Evolutionary conservation across 2,888 invertebrate genomes (phyloP).

Genomic region (Napeogenes sylphis): DNA sequence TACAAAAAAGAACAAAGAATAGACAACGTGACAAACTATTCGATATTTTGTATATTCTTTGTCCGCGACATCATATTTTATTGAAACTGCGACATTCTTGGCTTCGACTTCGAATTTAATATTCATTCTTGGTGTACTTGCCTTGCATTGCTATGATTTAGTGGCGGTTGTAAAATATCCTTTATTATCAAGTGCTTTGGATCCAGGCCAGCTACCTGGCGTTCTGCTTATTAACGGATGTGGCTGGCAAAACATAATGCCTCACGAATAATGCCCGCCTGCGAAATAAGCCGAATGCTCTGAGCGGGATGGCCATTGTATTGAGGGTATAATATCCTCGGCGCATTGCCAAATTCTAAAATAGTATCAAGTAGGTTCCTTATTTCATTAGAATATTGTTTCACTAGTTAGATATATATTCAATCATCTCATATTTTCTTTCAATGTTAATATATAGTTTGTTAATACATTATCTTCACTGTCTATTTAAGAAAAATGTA

Average conservation of each 20-base stretch:
- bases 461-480: too few species aligned
- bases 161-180: constrained; percentile 35
- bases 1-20: too few species aligned
- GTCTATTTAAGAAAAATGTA: too few species aligned
- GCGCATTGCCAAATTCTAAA: constrained; percentile 29
- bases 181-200: constrained; percentile 37
- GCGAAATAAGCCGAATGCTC: constrained; percentile 12
- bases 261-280: constrained; percentile 20
- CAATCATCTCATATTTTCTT: not conserved
- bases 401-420: constrained; percentile 3
- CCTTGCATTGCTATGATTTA: constrained; percentile 32
- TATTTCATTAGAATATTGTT: constrained; percentile 29
- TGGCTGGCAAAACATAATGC: constrained; percentile 28
- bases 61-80: not conserved
- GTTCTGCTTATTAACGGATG: constrained; percentile 37
- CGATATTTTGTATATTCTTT: too few species aligned
- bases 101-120: constrained; percentile 21
- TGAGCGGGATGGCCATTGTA: constrained; percentile 14
- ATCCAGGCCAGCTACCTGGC: constrained; percentile 36
- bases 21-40: too few species aligned
- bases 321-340: constrained; percentile 15
- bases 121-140: constrained; percentile 20
- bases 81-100: constrained; percentile 5
- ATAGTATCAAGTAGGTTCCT: constrained; percentile 21
- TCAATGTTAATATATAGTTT: not conserved